phyloP scores from a whole-genome alignment of 2,113 vertebrate species.

The Peromyscus californicus region DNA sequence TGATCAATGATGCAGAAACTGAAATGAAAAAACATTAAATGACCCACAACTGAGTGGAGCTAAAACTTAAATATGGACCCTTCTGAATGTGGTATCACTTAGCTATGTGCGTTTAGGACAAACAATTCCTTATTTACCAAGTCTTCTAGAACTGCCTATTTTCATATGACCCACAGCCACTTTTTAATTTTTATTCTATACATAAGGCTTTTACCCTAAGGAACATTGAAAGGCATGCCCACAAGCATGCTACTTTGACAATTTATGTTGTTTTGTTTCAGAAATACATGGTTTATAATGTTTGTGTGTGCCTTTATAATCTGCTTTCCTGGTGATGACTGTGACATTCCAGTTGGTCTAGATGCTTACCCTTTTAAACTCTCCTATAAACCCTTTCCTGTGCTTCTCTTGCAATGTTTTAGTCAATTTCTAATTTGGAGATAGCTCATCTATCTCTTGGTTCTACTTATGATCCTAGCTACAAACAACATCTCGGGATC shows the following conservation, averaged over 20 bases:
- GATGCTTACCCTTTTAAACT: neutral
- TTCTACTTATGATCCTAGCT: neutral
- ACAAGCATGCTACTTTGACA: neutral
- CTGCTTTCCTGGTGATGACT: neutral
- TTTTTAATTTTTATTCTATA: conserved; percentile 29
- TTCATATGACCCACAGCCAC: neutral
- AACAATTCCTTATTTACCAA: neutral
- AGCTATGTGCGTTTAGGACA: neutral
- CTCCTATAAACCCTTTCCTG: conserved; percentile 15
- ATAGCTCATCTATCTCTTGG: neutral
- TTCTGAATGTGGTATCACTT: neutral
- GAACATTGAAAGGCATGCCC: neutral
- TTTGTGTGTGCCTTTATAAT: neutral
- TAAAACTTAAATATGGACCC: neutral
- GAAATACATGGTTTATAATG: neutral
- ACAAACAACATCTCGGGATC: neutral
- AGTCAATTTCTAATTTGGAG: neutral
- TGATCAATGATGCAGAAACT: neutral
- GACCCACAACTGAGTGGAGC: neutral
- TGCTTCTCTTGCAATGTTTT: neutral
- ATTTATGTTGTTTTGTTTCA: neutral
- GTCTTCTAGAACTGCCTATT: neutral
- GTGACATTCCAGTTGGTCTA: neutral
- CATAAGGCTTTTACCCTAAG: neutral
- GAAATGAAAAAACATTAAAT: neutral